Conservation (phyloP, 2,888 invertebrate species). For the Labia minor region DNA sequence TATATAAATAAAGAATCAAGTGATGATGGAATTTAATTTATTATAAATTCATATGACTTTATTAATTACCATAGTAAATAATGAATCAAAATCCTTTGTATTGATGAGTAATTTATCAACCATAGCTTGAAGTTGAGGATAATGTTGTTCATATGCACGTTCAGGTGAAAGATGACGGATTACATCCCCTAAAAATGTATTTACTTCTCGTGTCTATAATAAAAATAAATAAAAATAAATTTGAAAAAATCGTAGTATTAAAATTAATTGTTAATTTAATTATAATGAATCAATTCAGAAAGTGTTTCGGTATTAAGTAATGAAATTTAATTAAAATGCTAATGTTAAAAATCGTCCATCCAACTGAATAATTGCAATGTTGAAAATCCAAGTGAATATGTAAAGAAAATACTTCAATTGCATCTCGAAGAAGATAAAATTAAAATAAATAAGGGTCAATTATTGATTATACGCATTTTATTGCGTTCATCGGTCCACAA, state of each 20-base stretch:
- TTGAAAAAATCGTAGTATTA: neutral
- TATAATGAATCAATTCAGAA: too few relatives aligned
- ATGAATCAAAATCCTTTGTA: slow-evolving; percentile 64
- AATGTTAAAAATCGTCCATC: too few relatives aligned
- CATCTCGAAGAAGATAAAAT: too few relatives aligned
- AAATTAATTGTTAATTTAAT: too few relatives aligned
- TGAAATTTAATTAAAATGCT: too few relatives aligned
- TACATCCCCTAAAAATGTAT: slow-evolving; percentile 73
- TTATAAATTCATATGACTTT: neutral
- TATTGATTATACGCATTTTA: too few relatives aligned
- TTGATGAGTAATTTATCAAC: slow-evolving; percentile 63
- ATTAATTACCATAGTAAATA: slow-evolving; percentile 72
- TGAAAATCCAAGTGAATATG: too few relatives aligned
- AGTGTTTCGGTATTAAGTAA: too few relatives aligned
- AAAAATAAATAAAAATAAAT: slow-evolving; percentile 14
- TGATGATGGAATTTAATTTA: neutral
- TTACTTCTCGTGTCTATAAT: slow-evolving; percentile 65
- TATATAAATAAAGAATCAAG: neutral
- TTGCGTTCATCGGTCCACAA: too few relatives aligned
- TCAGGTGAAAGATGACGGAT: slow-evolving; percentile 71
- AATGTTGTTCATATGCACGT: slow-evolving; percentile 66
- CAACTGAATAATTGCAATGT: too few relatives aligned
- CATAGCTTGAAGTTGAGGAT: slow-evolving; percentile 64
- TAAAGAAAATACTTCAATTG: too few relatives aligned
- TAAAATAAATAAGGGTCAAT: too few relatives aligned